A percentile compares a stretch with the other conserved stretches of the same genome.
Evolutionary conservation across 2,888 invertebrate genomes (phyloP).

Genomic region (Metellina segmentata): DNA sequence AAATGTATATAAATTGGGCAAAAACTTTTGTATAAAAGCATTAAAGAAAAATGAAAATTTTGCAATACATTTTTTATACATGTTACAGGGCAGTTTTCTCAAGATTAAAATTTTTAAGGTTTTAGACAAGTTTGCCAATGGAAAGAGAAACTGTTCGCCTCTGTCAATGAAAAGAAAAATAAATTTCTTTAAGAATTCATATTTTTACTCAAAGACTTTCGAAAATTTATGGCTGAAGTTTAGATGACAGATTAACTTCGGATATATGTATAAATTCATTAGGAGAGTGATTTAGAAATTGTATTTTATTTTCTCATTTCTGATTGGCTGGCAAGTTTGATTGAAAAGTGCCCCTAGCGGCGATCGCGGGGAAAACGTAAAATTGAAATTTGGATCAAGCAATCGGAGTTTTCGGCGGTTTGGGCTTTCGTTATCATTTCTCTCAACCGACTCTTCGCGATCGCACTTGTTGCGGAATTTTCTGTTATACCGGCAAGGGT

Average conservation of each 20-base stretch:
- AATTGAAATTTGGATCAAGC: conserved; percentile 6
- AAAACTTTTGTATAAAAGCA: too few species aligned
- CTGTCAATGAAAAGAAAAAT: not conserved
- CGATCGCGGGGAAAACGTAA: not conserved
- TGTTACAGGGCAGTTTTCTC: too few species aligned
- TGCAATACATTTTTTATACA: too few species aligned
- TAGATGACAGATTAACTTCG: not conserved
- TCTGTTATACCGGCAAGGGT: not conserved
- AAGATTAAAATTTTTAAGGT: too few species aligned
- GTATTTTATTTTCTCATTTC: not conserved
- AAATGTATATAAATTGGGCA: not conserved
- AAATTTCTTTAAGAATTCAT: not conserved
- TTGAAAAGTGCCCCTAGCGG: conserved; percentile 5
- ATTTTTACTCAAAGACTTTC: not conserved
- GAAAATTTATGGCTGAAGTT: too few species aligned
- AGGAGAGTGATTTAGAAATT: not conserved
- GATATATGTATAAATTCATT: not conserved
- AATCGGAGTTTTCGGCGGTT: conserved; percentile 13
- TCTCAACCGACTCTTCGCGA: not conserved
- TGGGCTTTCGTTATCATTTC: conserved; percentile 5
- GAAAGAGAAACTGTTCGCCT: not conserved
- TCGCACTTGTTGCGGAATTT: conserved; percentile 11
- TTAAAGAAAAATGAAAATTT: too few species aligned
- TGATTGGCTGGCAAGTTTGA: conserved; percentile 9
- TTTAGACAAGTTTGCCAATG: not conserved